phyloP scores from a whole-genome alignment of 2,888 invertebrate species.

The Pasiphila rectangulata region DNA sequence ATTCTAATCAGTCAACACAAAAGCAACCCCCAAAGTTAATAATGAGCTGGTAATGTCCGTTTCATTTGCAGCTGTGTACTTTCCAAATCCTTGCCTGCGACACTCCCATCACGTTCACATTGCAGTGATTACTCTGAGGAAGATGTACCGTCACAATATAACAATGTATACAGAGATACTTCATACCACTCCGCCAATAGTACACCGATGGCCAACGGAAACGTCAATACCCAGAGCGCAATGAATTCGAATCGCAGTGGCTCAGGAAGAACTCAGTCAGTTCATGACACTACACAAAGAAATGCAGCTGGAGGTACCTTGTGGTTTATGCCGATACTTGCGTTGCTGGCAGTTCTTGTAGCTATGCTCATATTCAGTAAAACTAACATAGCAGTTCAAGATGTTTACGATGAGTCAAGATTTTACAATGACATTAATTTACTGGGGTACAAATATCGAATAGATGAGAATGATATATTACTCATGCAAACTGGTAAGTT shows the following conservation, averaged over 20 bases:
- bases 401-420: slow-evolving; percentile 45
- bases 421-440: slow-evolving; percentile 57
- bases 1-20: too few species aligned
- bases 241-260: slow-evolving; percentile 3
- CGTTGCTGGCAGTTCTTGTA: background rate
- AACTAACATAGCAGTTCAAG: background rate
- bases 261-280: background rate
- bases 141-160: slow-evolving; percentile 23
- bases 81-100: slow-evolving; percentile 66
- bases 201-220: background rate
- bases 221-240: background rate
- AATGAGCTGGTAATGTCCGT: slow-evolving; percentile 61
- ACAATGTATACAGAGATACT: slow-evolving; percentile 20
- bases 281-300: background rate
- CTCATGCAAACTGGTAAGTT: slow-evolving; percentile 60
- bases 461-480: slow-evolving; percentile 55
- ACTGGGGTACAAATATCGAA: slow-evolving; percentile 57
- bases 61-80: slow-evolving; percentile 61
- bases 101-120: slow-evolving; percentile 53
- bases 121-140: slow-evolving; percentile 53
- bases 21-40: too few species aligned
- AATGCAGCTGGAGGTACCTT: background rate
- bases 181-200: slow-evolving; percentile 20
- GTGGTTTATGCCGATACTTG: background rate
- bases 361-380: slow-evolving; percentile 9